phyloP scores from a whole-genome alignment of 2,797 vertebrate species.

The Rhabdophis nuchalis region DNA sequence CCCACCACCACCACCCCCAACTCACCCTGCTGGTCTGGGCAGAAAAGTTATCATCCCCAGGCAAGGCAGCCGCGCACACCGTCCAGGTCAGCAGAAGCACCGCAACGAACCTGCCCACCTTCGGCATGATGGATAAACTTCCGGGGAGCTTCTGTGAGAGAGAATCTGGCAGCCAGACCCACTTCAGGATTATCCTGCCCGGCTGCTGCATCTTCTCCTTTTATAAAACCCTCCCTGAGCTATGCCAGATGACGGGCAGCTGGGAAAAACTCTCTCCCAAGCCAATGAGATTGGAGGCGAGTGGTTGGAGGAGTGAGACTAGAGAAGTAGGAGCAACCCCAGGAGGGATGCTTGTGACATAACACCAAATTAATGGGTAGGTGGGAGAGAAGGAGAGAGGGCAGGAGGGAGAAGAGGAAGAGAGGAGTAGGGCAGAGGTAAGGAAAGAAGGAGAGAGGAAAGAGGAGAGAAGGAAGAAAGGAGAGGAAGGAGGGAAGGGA shows the following conservation, averaged over 20 bases:
- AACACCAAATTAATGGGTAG: too few relatives aligned
- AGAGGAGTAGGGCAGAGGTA: too few relatives aligned
- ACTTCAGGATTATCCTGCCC: not conserved
- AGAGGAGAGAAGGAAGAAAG: too few relatives aligned
- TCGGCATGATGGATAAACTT: not conserved
- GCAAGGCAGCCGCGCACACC: not conserved
- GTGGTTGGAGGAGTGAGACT: not conserved
- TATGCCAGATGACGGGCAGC: not conserved
- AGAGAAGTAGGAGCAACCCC: not conserved
- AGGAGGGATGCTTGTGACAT: not conserved
- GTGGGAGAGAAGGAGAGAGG: too few relatives aligned
- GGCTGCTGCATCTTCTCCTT: not conserved
- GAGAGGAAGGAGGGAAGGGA: too few relatives aligned
- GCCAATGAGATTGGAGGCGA: not conserved
- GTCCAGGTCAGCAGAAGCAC: not conserved
- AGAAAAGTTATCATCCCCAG: not conserved
- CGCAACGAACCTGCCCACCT: not conserved
- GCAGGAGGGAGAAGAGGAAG: too few relatives aligned
- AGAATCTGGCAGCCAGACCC: not conserved
- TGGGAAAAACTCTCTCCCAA: not conserved
- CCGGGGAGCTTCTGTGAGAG: not conserved
- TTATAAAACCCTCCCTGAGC: not conserved
- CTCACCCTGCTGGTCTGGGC: not conserved
- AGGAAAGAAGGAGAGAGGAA: too few relatives aligned
- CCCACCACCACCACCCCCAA: too few relatives aligned